phyloP scores from a whole-genome alignment of 2,888 invertebrate species.

The Tenodera sinensis region DNA sequence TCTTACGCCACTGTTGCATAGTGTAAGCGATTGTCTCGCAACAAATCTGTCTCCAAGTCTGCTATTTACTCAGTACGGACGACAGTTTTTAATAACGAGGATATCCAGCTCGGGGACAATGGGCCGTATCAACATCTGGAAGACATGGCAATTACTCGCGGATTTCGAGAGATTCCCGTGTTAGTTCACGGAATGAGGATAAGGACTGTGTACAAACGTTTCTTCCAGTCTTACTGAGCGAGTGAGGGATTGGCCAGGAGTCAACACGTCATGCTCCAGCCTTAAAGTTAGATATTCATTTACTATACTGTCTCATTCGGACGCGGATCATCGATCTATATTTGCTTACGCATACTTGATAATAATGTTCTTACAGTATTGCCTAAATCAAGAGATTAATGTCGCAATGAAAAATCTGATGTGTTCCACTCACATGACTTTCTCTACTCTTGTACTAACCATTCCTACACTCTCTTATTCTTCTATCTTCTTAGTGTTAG shows the following conservation, averaged over 20 bases:
- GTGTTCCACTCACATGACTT: no score
- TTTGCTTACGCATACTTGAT: no score
- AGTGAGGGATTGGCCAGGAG: neutral
- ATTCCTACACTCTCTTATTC: no score
- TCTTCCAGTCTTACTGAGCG: neutral
- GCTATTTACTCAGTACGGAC: neutral
- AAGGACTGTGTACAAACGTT: neutral
- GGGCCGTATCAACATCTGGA: neutral
- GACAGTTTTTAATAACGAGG: neutral
- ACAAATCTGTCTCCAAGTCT: neutral
- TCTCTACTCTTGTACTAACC: no score
- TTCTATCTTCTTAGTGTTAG: no score
- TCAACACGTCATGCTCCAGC: no score
- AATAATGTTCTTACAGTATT: no score
- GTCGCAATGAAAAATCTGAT: no score
- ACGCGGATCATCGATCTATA: no score
- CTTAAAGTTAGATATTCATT: no score
- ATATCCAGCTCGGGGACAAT: neutral
- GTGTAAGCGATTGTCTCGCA: neutral
- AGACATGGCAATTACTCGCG: neutral
- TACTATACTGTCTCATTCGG: neutral
- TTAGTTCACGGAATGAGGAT: neutral
- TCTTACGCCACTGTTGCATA: neutral
- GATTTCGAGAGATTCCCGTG: neutral
- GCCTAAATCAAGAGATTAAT: no score